phyloP scores from a whole-genome alignment of 2,113 vertebrate species.

The Bufo bufo region DNA sequence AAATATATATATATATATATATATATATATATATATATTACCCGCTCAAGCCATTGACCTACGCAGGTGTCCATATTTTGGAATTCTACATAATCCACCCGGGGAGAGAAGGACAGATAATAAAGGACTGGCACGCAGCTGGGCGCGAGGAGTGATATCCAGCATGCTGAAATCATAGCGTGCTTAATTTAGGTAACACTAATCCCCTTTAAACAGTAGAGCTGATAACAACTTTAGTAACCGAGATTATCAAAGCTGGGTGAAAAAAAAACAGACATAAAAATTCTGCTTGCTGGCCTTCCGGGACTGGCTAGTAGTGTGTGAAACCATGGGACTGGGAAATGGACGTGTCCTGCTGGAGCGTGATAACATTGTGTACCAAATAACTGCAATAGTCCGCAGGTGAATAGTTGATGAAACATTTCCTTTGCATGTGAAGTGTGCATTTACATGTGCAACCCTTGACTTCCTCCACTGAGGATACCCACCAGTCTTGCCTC shows the following conservation, averaged over 20 bases:
- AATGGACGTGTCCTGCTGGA: conserved; percentile 54
- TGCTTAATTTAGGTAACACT: conserved; percentile 35
- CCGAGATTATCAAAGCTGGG: conserved; percentile 23
- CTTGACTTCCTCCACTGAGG: conserved; percentile 19
- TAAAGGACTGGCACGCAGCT: conserved; percentile 3
- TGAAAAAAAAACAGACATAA: not conserved
- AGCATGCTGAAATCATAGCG: not conserved
- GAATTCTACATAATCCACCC: conserved; percentile 3
- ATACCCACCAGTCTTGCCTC: not conserved
- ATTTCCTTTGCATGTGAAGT: conserved; percentile 53
- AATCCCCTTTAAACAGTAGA: conserved; percentile 32
- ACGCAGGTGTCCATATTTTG: not conserved
- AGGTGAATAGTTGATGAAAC: conserved; percentile 47
- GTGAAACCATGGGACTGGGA: conserved; percentile 29
- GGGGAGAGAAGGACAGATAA: conserved; percentile 13
- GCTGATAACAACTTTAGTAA: conserved; percentile 35
- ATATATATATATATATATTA: not conserved
- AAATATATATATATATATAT: not conserved
- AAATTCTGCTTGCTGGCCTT: not conserved
- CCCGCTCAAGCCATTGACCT: not conserved
- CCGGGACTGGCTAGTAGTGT: not conserved
- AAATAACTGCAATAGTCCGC: conserved; percentile 58
- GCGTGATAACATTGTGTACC: conserved; percentile 75
- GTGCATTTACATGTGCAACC: not conserved
- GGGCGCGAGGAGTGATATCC: conserved; percentile 18